A percentile compares a stretch with the other conserved stretches of the same genome.
phyloP scores from a whole-genome alignment of 2,888 invertebrate species.

The Julus scandinavius region DNA sequence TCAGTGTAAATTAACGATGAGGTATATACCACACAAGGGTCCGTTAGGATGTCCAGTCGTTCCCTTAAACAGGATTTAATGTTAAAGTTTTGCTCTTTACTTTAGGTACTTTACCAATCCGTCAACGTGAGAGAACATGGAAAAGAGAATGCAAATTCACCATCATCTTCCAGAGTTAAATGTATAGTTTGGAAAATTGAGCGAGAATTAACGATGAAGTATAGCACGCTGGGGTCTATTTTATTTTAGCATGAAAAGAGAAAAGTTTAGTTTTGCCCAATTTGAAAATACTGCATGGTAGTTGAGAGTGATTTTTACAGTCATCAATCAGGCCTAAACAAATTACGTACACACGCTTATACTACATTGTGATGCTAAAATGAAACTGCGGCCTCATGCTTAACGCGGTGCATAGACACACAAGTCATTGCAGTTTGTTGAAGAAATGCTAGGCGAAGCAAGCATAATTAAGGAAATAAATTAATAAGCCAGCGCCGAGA shows the following conservation, averaged over 20 bases:
- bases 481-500: slow-evolving; percentile 9
- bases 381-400: not conserved
- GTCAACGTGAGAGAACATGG: too few relatives aligned
- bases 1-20: too few relatives aligned
- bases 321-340: slow-evolving; percentile 17
- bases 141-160: not conserved
- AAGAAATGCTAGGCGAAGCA: not conserved
- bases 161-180: not conserved
- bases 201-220: not conserved
- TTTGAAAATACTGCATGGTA: not conserved
- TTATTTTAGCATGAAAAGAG: not conserved
- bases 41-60: too few relatives aligned
- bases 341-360: not conserved
- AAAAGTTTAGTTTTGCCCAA: not conserved
- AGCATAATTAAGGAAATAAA: slow-evolving; percentile 25
- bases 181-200: not conserved
- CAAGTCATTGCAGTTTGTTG: not conserved
- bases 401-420: not conserved
- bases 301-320: not conserved
- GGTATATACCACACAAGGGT: too few relatives aligned
- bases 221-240: slow-evolving; percentile 14
- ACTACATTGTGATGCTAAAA: not conserved
- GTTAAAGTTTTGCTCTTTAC: too few relatives aligned
- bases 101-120: too few relatives aligned
- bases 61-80: too few relatives aligned